Conservation (phyloP, 2,888 invertebrate species). For the Aleiodes leptofemur region DNA sequence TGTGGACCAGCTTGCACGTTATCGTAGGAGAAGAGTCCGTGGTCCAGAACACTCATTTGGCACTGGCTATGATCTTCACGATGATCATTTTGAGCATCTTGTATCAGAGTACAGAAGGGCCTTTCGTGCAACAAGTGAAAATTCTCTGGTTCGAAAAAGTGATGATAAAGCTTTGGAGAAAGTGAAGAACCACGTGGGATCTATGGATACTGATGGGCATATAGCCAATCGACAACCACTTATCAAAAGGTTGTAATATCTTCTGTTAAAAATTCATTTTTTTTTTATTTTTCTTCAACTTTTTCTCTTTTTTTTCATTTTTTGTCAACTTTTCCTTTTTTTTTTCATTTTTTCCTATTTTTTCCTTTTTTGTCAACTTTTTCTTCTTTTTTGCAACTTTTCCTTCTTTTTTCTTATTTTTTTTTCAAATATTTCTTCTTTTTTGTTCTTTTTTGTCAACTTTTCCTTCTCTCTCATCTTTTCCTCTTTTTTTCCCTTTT, state of each 20-base stretch:
- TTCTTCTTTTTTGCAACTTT: too few species aligned
- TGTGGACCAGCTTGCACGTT: slow-evolving; percentile 77
- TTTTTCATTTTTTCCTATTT: too few species aligned
- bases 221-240: slow-evolving; percentile 57
- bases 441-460: too few species aligned
- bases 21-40: slow-evolving; percentile 75
- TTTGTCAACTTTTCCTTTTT: too few species aligned
- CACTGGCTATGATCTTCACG: slow-evolving; percentile 41
- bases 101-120: slow-evolving; percentile 69
- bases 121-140: slow-evolving; percentile 66
- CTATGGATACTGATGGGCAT: slow-evolving; percentile 62
- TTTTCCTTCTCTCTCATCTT: too few species aligned
- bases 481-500: too few species aligned
- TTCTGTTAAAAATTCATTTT: background rate
- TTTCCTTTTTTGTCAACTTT: too few species aligned
- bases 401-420: too few species aligned
- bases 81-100: slow-evolving; percentile 49
- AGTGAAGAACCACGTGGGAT: slow-evolving; percentile 44
- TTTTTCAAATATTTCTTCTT: too few species aligned
- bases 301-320: too few species aligned
- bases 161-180: background rate
- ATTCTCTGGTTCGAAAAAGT: slow-evolving; percentile 54
- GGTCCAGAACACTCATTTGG: slow-evolving; percentile 70
- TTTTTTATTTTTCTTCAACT: background rate
- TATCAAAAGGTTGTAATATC: slow-evolving; percentile 63